Evolutionary conservation across 1,140 invertebrate species (phyloP), one percentile per base, ranked within the genome.

Genomic region (Teleogryllus occipitalis): DNA sequence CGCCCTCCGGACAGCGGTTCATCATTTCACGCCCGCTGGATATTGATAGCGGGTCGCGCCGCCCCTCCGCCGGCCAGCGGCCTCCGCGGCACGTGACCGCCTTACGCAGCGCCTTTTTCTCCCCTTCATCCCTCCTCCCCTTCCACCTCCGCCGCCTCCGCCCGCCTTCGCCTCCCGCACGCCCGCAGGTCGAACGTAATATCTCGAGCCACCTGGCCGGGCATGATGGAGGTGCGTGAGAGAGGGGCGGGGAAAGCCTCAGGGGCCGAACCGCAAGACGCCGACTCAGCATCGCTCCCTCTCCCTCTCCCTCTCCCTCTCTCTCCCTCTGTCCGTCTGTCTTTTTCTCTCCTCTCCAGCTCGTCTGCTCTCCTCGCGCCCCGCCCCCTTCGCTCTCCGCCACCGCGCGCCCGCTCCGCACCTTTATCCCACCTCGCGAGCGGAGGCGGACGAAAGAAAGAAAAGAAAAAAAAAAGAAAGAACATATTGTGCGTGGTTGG

Each of bases 401-500:
- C 54, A 1, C 54, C 18, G 10, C 54, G 10, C 54, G 54, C 10
- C 10, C 54, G 54, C 54, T 65, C 54, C 54, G 10, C 18, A 65
- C 54, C 54, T 65, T 65, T 65, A 65, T 65, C 54, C 54, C 54
- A 65, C 54, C 54, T 65, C 54, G 54, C 54, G 54, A 65, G 54
- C 10, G 54, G 18, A 65, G 18, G 54, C 54, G 54, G 18, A 39
- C 27, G 27, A 39, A 39, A 39, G 27, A 39, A 39, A 39, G 5
- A 5, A 39, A 39, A 39, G 5, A 5, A 65, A 65, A 18, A 65
- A 65, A 65, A 65, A 65, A 65, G 18, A 65, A 18, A 65, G 54
- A 65, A 65, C 54, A 65, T 65, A 65, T 65, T 65, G 54, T 65
- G 54, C 54, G 54, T 65, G 54, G 54, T 65, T 65, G 54, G 54